Percentiles rank a stretch among this genome's conserved stretches.
Conservation (phyloP, 2,113 vertebrate genomes). For the Halichoerus grypus region DNA sequence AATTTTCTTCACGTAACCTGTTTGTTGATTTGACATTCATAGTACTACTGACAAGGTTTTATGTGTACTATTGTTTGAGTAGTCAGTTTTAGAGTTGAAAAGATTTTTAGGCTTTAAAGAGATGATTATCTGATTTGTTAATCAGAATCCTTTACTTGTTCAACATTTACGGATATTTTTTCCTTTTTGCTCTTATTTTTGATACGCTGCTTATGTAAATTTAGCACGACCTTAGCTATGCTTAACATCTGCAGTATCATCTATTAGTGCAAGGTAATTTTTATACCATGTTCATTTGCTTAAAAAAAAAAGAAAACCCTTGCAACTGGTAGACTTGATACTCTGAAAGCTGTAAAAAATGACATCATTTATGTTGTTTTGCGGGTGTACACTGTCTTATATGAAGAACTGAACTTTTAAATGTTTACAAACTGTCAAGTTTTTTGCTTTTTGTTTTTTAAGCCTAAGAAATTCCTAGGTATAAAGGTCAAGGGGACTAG, state of each 20-base stretch:
- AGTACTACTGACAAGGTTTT: neutral
- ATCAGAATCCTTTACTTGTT: slow-evolving; percentile 41
- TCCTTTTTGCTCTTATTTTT: slow-evolving; percentile 37
- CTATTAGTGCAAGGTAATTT: neutral
- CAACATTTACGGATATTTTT: neutral
- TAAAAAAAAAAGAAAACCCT: neutral
- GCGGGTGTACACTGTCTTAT: neutral
- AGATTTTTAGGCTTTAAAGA: slow-evolving; percentile 12
- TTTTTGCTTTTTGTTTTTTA: neutral
- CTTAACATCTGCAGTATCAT: neutral
- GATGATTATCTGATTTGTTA: slow-evolving; percentile 45
- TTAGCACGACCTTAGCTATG: neutral
- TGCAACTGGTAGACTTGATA: neutral
- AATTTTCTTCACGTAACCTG: slow-evolving; percentile 53
- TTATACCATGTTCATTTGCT: slow-evolving; percentile 3
- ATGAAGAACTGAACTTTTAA: slow-evolving; percentile 57
- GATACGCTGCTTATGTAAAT: neutral
- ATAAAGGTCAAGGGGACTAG: neutral
- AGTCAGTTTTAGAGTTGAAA: slow-evolving; percentile 41
- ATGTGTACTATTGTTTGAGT: neutral
- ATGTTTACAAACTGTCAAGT: neutral
- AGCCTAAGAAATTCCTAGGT: slow-evolving; percentile 16
- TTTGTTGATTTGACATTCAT: neutral
- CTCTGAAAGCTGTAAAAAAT: neutral
- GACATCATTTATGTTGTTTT: neutral